Evolutionary conservation across 64 coral and sea anemone genomes (phyloP), one percentile per base, ranked within the genome.

Genomic region (Acropora yongei): DNA sequence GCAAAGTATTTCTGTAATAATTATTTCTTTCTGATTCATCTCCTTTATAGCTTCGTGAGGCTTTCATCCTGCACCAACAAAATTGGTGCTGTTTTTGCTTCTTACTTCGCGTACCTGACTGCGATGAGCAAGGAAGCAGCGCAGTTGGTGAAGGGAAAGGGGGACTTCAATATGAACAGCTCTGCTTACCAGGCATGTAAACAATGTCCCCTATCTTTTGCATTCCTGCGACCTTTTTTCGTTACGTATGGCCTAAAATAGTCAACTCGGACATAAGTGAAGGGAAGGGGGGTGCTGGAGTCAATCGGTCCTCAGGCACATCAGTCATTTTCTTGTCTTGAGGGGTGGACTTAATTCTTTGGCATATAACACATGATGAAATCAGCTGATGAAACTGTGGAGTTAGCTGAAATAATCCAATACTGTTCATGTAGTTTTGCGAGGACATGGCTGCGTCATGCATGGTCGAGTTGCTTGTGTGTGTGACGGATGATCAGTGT

Each of bases 321-420:
- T 72, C 68, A 72, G 68, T 19, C 68, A 72, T 72, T 72, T 72
- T 72, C 68, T 72, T 1, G 68, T 72, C 68, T 72, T 19, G 68
- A 20, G 68, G 68, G 18, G 68, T 41, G 68, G 68, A 19, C 68
- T 72, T 72, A 72, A 19, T 72, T 72, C 68, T 72, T 19, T 19
- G 68, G 30, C 68, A 72, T 1, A 41, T 20, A 1, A 41, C 68
- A 72, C 7, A 72, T 1, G 68, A 72, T 5, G 68, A 72, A 41
- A 72, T 72, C 30, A 72, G 68, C 30, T 41, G 68, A 72, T 19
- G 68, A 30, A 72, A 30, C 68, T 41, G 68, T 8, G 68, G 68
- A 72, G 30, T 72, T 72, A 20, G 18, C 68, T 20, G 6, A 7
- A 41, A 72, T 41, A 72, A 72, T 72, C 68, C 68, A 72, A 8